phyloP scores from a whole-genome alignment of 1,140 invertebrate genomes.

The Carcinoscorpius rotundicauda region DNA sequence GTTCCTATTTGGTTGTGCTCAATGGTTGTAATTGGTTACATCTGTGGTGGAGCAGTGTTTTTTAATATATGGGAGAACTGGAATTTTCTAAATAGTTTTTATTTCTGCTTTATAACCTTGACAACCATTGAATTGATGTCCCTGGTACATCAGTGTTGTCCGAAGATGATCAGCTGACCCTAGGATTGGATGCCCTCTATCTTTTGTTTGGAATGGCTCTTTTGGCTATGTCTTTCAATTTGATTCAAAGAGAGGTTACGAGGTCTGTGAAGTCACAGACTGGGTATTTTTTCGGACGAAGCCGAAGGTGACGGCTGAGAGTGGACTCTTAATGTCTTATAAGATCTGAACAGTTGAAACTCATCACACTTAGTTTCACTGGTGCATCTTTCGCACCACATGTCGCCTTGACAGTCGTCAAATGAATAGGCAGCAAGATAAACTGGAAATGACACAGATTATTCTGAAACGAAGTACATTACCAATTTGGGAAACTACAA shows the following conservation, averaged over 20 bases:
- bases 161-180: conserved; percentile 51
- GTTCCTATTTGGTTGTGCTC: conserved; percentile 68
- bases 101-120: conserved; percentile 83
- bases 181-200: conserved; percentile 74
- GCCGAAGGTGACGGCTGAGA: conserved; percentile 18
- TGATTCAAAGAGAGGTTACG: conserved; percentile 49
- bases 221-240: conserved; percentile 96
- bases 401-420: no score
- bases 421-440: no score
- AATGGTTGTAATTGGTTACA: conserved; percentile 77
- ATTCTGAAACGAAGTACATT: no score
- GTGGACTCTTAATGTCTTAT: no score
- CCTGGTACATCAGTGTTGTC: conserved; percentile 47
- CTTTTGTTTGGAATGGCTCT: conserved; percentile 92
- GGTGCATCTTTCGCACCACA: no score
- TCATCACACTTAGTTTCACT: no score
- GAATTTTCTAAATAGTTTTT: conserved; percentile 79
- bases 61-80: conserved; percentile 69
- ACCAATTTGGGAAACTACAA: no score
- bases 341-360: no score
- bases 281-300: conserved; percentile 33
- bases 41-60: conserved; percentile 77
- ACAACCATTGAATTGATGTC: conserved; percentile 61
- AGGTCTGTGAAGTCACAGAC: conserved; percentile 34
- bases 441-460: no score